Percentiles rank a stretch among this genome's conserved stretches.
phyloP scores from a whole-genome alignment of 2,888 invertebrate species.

The Eristalinus aeneus region DNA sequence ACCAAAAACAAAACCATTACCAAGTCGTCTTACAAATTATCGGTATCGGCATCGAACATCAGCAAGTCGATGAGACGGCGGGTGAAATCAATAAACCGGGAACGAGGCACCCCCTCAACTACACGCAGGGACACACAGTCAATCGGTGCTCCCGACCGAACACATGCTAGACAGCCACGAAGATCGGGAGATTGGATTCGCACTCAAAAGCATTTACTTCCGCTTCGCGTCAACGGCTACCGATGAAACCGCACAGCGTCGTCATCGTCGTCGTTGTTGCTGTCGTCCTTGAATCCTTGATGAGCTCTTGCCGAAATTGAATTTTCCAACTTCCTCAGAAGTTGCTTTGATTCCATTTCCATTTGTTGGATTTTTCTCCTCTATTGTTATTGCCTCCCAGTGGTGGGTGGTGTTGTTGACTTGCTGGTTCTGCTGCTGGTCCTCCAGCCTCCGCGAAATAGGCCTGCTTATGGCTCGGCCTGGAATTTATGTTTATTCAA shows the following conservation, averaged over 20 bases:
- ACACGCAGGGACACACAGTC: neutral
- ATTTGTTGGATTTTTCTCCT: constrained; percentile 28
- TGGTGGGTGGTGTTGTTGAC: neutral
- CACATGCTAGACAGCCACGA: neutral
- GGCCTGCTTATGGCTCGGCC: constrained; percentile 34
- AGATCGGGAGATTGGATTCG: neutral
- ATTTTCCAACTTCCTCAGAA: constrained; percentile 42
- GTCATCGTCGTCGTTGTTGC: neutral
- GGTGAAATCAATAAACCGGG: neutral
- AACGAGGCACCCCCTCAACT: neutral
- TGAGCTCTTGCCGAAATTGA: constrained; percentile 58
- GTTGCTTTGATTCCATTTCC: constrained; percentile 6
- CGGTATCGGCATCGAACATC: constrained; percentile 23
- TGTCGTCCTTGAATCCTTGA: constrained; percentile 1
- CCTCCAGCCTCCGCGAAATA: constrained; percentile 25
- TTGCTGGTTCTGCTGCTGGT: neutral
- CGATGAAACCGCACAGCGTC: constrained; percentile 17
- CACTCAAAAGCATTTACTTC: neutral
- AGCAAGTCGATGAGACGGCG: neutral
- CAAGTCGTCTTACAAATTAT: constrained; percentile 59
- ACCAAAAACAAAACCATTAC: constrained; percentile 45
- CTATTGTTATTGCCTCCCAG: constrained; percentile 47
- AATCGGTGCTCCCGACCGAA: neutral
- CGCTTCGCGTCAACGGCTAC: constrained; percentile 32
- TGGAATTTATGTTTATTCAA: constrained; percentile 59